Conservation (phyloP, 2,797 vertebrate species). For the Champsocephalus esox region DNA sequence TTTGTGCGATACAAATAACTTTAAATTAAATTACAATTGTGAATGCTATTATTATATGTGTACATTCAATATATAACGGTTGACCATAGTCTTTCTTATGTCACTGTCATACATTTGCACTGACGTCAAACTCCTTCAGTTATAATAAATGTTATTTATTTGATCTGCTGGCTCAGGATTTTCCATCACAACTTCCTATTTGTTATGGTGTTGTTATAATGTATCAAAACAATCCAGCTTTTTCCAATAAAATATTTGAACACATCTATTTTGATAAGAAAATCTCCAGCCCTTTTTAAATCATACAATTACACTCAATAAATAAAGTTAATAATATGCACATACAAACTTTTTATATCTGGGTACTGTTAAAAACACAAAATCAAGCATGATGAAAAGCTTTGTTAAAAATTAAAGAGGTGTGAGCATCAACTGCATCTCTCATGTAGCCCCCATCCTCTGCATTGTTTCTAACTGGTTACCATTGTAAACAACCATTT, state of each 20-base stretch:
- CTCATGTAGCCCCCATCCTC: conserved; percentile 14
- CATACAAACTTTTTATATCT: conserved; percentile 11
- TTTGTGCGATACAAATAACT: conserved; percentile 11
- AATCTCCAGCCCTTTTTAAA: background rate
- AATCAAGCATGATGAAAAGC: conserved; percentile 1
- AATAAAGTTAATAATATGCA: background rate
- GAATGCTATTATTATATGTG: no score
- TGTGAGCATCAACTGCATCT: conserved; percentile 12
- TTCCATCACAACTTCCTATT: background rate
- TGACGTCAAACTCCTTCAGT: background rate
- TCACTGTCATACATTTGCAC: background rate
- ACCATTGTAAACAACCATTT: conserved; percentile 26
- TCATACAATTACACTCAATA: background rate
- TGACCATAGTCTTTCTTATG: background rate
- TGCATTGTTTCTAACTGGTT: conserved; percentile 47
- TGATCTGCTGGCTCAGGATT: background rate
- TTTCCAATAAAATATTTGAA: background rate
- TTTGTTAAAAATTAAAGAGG: conserved; percentile 25
- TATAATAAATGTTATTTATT: background rate
- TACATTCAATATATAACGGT: no score
- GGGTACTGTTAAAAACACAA: background rate
- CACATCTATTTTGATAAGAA: no score
- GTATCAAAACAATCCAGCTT: background rate
- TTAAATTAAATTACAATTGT: background rate
- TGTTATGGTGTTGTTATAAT: conserved; percentile 10